Evolutionary conservation across 2,888 invertebrate genomes (phyloP).

Genomic region (Beris chalybata): DNA sequence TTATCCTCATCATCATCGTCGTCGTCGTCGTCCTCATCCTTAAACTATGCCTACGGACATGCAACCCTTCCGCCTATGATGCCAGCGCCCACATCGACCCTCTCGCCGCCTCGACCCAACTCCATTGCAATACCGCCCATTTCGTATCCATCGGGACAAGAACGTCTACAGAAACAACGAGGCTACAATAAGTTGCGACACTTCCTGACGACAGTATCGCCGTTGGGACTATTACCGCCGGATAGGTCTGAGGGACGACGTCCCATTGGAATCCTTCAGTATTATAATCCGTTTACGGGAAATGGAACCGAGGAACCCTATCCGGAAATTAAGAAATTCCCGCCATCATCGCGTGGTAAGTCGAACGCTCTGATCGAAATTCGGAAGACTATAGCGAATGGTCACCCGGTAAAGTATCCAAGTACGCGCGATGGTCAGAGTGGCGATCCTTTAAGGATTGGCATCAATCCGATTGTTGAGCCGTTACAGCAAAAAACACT

Average conservation of each 20-base stretch:
- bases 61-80: constrained; percentile 25
- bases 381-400: constrained; percentile 29
- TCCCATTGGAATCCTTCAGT: no score
- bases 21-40: constrained; percentile 4
- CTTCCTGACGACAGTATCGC: constrained; percentile 16
- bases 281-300: not conserved
- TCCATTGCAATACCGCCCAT: constrained; percentile 12
- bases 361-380: constrained; percentile 32
- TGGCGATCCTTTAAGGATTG: constrained; percentile 34
- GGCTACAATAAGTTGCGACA: constrained; percentile 18
- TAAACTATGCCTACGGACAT: constrained; percentile 15
- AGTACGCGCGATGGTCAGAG: constrained; percentile 31
- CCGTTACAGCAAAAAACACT: constrained; percentile 34
- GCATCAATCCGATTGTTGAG: constrained; percentile 28
- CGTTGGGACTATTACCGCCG: constrained; percentile 12
- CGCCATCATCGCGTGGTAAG: constrained; percentile 26
- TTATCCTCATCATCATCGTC: constrained; percentile 5
- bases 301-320: constrained; percentile 10
- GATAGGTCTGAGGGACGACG: constrained; percentile 12
- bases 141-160: constrained; percentile 20
- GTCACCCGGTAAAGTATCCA: constrained; percentile 19
- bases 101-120: constrained; percentile 16
- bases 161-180: constrained; percentile 21
- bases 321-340: constrained; percentile 10
- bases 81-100: constrained; percentile 20